Evolutionary conservation across 2,888 invertebrate genomes (phyloP), one percentile per base, ranked within the genome.

Genomic region (Dimorphilus gyrociliatus): DNA sequence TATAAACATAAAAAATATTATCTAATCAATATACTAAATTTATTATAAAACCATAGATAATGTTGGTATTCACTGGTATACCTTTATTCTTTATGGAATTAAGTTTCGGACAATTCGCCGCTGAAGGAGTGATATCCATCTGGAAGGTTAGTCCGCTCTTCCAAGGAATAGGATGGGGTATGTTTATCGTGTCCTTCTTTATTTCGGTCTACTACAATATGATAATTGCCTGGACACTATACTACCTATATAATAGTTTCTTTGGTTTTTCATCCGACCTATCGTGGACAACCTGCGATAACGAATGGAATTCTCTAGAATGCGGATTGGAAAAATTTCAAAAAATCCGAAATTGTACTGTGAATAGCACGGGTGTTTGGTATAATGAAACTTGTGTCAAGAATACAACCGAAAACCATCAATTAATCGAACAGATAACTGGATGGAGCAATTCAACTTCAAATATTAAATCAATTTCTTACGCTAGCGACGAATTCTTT

Each of bases 181-280:
- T 69, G 68, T 65, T 69, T 38, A 46, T 66, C 18, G 63, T 69
- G 35, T 68, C 67, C 2, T 54, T 58, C 25, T 47, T 69, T 33
- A 61, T 68, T 21, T 63, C 64, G 15, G 56, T 70, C 37, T 69
- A 69, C 50, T 67, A 69, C 55, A 69, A 68, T 46, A 62, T 69
- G 53, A 63, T 69, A 38, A 60, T 69, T 10, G 66, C 68, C 8
- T 69, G 69, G 67, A 60, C 68, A 2, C 45, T 69, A 23, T 66
- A 63, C 50, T 69, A 69, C 40, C 50, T 69, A 29, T 55, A 65
- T 39, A 59, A 63, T 4, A 65, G 65, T 7, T 57, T 67, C 38
- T n/a, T n/a, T n/a, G n/a, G n/a, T n/a, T n/a, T n/a, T n/a, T 53
- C 56, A 12, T 44, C 50, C 13, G 44, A 53, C 10, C 44, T 67